These are phyloP conservation scores for Chesias legatella DNA, from an alignment of 2,888 invertebrate genomes.

Conservation along the genomic window DNA sequence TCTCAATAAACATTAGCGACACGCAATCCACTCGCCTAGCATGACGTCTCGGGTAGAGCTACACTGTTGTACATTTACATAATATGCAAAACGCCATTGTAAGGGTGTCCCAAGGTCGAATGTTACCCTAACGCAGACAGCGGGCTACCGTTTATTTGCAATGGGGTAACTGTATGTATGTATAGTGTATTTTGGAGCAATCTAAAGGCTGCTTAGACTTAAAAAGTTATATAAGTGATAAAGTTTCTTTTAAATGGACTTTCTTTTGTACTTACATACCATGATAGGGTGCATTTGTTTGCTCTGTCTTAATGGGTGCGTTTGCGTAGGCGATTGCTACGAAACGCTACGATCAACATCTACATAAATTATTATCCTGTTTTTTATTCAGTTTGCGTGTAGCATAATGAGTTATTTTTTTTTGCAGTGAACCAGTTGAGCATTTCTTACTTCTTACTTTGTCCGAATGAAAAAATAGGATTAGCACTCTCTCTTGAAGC, in stretches of 20 bases:
- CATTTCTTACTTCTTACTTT: no score
- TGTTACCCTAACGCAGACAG: conserved; percentile 63
- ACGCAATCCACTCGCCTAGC: conserved; percentile 25
- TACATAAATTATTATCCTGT: no score
- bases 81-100: conserved; percentile 18
- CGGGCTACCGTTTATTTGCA: conserved; percentile 39
- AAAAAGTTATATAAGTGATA: no score
- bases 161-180: conserved; percentile 7
- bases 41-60: conserved; percentile 17
- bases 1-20: conserved; percentile 31
- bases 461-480: no score
- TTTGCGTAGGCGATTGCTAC: conserved; percentile 9
- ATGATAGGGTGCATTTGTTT: neutral
- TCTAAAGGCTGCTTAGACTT: no score
- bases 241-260: no score
- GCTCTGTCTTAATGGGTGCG: neutral
- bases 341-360: conserved; percentile 3
- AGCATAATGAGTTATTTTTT: no score
- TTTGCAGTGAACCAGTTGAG: no score
- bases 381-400: no score
- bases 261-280: no score
- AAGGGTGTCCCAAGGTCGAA: conserved; percentile 58
- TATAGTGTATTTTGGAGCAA: no score
- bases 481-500: no score
- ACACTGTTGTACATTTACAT: conserved; percentile 19